Conservation (phyloP, 2,113 vertebrate species). For the Rutilus rutilus region DNA sequence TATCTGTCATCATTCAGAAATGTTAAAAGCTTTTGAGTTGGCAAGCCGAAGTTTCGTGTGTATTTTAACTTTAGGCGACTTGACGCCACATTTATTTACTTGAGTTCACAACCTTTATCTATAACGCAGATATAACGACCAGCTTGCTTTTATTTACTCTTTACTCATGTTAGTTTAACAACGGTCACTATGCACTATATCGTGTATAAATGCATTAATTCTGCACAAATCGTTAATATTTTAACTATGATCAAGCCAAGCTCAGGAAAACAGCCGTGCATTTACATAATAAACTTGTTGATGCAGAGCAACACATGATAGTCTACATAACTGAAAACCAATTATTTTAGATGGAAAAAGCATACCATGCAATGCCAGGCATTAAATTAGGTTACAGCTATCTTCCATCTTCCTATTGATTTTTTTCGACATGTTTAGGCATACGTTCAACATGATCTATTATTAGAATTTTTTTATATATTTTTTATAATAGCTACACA, state of each 20-base stretch:
- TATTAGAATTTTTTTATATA: background rate
- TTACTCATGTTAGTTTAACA: background rate
- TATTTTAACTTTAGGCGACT: background rate
- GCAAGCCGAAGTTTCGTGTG: background rate
- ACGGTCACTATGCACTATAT: too few relatives aligned
- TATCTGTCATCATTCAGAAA: background rate
- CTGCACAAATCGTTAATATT: background rate
- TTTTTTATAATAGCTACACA: background rate
- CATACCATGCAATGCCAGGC: slow-evolving; percentile 9
- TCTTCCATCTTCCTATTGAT: slow-evolving; percentile 24
- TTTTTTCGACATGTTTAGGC: background rate
- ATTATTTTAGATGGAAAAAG: slow-evolving; percentile 20
- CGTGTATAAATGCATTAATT: background rate
- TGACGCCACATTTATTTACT: background rate
- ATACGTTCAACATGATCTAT: background rate
- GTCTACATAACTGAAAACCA: slow-evolving; percentile 4
- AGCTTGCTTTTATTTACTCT: too few relatives aligned
- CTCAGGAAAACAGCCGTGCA: background rate
- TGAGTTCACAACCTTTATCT: background rate
- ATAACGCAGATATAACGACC: background rate
- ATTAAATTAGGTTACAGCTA: slow-evolving; percentile 30
- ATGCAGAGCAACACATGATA: background rate
- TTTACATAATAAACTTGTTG: slow-evolving; percentile 32
- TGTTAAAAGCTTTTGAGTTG: background rate
- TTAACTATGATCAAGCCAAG: background rate